A percentile compares a stretch with the other conserved stretches of the same genome.
These are phyloP conservation scores for Leptinotarsa juncta DNA, from an alignment of 2,888 invertebrate genomes.

Conservation along the genomic window DNA sequence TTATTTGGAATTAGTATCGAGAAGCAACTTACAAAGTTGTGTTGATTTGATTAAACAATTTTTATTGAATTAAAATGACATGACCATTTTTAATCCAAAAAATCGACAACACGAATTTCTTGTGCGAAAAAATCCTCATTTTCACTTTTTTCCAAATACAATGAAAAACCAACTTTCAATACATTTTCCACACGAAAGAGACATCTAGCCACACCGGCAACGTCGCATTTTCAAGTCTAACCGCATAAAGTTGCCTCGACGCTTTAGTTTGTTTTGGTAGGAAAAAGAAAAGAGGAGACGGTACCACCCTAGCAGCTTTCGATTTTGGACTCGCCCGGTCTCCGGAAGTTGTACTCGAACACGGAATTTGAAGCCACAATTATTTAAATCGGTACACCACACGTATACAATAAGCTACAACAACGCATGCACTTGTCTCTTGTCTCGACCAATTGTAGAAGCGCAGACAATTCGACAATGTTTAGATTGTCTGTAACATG, in stretches of 20 bases:
- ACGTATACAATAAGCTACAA: background rate
- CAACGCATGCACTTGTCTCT: slow-evolving; percentile 22
- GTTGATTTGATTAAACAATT: no score
- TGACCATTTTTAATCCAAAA: no score
- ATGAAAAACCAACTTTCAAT: background rate
- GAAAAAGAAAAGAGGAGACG: slow-evolving; percentile 38
- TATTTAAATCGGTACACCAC: slow-evolving; percentile 30
- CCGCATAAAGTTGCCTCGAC: slow-evolving; percentile 13
- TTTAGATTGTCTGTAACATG: background rate
- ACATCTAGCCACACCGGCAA: background rate
- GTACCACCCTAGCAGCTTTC: slow-evolving; percentile 47
- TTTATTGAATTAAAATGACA: no score
- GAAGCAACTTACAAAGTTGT: no score
- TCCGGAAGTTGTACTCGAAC: slow-evolving; percentile 44
- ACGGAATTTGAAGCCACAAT: slow-evolving; percentile 29
- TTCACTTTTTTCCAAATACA: no score
- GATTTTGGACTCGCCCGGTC: slow-evolving; percentile 49
- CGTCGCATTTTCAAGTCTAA: slow-evolving; percentile 15
- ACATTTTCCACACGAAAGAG: background rate
- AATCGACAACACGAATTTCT: no score
- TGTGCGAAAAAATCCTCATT: no score
- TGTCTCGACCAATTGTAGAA: slow-evolving; percentile 17
- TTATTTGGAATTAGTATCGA: no score
- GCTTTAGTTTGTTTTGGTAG: slow-evolving; percentile 19
- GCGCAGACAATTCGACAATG: slow-evolving; percentile 7